Percentiles rank a stretch among this genome's conserved stretches.
phyloP scores from a whole-genome alignment of 2,113 vertebrate species.

The Tachysurus fulvidraco region DNA sequence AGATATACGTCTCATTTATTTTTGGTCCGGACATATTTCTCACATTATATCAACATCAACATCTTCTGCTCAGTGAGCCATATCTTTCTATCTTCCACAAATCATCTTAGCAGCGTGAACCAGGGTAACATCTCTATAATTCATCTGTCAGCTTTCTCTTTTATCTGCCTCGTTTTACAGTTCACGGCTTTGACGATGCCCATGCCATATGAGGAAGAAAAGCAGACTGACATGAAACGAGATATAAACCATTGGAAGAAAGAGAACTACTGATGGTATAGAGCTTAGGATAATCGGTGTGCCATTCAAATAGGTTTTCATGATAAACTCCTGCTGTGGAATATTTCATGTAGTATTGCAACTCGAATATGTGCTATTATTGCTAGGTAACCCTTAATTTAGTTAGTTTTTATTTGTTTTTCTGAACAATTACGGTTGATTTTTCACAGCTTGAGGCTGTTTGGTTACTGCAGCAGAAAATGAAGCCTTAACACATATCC shows the following conservation, averaged over 20 bases:
- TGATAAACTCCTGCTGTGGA: neutral
- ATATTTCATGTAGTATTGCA: neutral
- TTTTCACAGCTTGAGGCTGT: neutral
- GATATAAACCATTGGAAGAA: neutral
- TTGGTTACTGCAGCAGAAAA: neutral
- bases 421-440: neutral
- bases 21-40: neutral
- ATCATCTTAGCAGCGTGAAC: slow-evolving; percentile 4
- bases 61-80: neutral
- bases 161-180: slow-evolving; percentile 26
- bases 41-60: slow-evolving; percentile 12
- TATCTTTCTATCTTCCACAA: neutral
- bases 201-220: slow-evolving; percentile 5
- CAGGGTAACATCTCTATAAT: slow-evolving; percentile 35
- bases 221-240: slow-evolving; percentile 21
- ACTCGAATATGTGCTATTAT: neutral
- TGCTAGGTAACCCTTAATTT: neutral
- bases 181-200: slow-evolving; percentile 29
- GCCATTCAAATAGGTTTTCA: neutral
- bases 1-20: neutral
- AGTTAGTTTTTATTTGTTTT: neutral
- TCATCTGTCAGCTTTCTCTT: slow-evolving; percentile 42
- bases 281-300: neutral
- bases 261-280: neutral
- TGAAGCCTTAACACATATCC: neutral